Evolutionary conservation across 2,797 vertebrate genomes (phyloP).

Genomic region (Ptychadena robeensis): DNA sequence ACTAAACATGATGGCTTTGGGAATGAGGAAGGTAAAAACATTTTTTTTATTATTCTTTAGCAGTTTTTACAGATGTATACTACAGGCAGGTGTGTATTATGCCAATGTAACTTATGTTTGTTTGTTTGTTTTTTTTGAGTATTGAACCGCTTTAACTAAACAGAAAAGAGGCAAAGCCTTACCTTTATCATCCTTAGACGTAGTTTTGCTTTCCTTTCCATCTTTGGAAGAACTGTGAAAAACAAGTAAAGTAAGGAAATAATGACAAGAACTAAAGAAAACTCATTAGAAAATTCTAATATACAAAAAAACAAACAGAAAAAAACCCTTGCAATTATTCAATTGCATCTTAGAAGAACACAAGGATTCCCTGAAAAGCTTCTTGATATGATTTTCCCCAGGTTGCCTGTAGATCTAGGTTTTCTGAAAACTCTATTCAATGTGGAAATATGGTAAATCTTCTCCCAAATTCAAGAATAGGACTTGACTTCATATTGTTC

Average conservation of each 20-base stretch:
- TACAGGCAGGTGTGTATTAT: too few relatives aligned
- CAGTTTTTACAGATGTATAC: too few relatives aligned
- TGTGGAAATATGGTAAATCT: conserved; percentile 90
- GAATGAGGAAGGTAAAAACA: too few relatives aligned
- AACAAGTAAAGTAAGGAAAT: conserved; percentile 79
- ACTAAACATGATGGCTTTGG: too few relatives aligned
- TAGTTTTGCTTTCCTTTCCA: conserved; percentile 88
- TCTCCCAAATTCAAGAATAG: conserved; percentile 96
- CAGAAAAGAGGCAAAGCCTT: conserved; percentile 63
- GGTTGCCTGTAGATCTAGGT: conserved; percentile 90
- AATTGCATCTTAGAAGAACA: conserved; percentile 82
- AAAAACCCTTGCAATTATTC: conserved; percentile 75
- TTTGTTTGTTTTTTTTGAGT: too few relatives aligned
- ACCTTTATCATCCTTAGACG: conserved; percentile 96
- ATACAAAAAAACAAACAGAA: conserved; percentile 70
- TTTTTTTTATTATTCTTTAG: too few relatives aligned
- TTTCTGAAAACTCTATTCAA: conserved; percentile 96
- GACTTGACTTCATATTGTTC: conserved; percentile 93
- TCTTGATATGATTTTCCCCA: conserved; percentile 96
- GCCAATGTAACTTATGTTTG: too few relatives aligned
- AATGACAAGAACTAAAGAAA: conserved; percentile 71
- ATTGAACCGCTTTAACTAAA: too few relatives aligned
- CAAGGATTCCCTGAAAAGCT: conserved; percentile 87
- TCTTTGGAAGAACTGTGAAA: conserved; percentile 93
- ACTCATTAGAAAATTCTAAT: conserved; percentile 45